These are phyloP conservation scores for Pocillopora verrucosa DNA, from an alignment of 64 coral and sea anemone genomes.

Conservation along the genomic window DNA sequence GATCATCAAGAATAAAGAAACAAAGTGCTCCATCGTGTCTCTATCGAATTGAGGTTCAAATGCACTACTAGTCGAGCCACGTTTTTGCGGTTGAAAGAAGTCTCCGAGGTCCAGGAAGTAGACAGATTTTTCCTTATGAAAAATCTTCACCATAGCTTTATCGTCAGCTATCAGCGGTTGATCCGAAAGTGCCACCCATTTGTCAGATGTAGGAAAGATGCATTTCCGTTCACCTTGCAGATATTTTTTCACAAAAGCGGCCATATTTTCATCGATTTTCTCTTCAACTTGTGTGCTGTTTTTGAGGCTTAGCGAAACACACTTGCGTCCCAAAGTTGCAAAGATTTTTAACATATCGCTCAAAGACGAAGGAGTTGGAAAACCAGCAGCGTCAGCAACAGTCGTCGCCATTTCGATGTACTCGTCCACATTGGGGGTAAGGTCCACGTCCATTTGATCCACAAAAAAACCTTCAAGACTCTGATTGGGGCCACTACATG, in stretches of 20 bases:
- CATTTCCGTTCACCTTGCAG: slow-evolving; percentile 26
- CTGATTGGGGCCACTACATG: neutral
- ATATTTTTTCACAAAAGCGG: slow-evolving; percentile 29
- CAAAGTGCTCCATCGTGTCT: slow-evolving; percentile 5
- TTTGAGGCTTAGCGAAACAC: slow-evolving; percentile 7
- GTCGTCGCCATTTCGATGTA: slow-evolving; percentile 72
- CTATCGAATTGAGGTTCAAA: neutral
- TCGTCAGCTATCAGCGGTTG: slow-evolving; percentile 72
- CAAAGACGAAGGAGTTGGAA: slow-evolving; percentile 45
- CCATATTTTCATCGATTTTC: slow-evolving; percentile 10
- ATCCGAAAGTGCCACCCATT: slow-evolving; percentile 75
- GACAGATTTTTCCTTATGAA: slow-evolving; percentile 50
- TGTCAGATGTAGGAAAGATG: slow-evolving; percentile 51
- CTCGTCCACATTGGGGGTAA: slow-evolving; percentile 77
- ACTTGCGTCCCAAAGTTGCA: slow-evolving; percentile 57
- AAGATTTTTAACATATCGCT: slow-evolving; percentile 55
- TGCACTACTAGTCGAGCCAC: neutral
- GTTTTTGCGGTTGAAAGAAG: neutral
- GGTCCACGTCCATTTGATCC: slow-evolving; percentile 51
- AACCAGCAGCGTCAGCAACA: slow-evolving; percentile 38
- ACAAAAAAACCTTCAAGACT: slow-evolving; percentile 47
- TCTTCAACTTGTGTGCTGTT: neutral
- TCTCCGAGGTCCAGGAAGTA: slow-evolving; percentile 67
- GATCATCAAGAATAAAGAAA: slow-evolving; percentile 39
- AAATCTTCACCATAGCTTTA: slow-evolving; percentile 63